A percentile compares a stretch with the other conserved stretches of the same genome.
These are phyloP conservation scores for Thripadectes ignobilis DNA, from an alignment of 2,797 vertebrate genomes.

Conservation along the genomic window DNA sequence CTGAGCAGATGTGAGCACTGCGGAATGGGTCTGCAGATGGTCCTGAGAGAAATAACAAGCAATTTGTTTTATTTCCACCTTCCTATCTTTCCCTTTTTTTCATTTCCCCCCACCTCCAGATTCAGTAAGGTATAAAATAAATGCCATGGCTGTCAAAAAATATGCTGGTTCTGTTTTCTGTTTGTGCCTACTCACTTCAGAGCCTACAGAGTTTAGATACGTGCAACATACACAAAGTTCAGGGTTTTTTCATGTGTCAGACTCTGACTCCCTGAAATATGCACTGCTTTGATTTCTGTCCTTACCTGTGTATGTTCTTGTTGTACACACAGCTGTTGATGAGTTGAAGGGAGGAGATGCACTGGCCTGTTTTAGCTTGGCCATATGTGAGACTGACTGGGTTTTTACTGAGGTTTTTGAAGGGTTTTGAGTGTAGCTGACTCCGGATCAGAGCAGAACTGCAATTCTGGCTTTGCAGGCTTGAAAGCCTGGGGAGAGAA, in stretches of 20 bases:
- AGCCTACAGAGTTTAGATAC: not conserved
- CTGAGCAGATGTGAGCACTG: not conserved
- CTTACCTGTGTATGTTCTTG: not conserved
- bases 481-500: not conserved
- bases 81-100: not conserved
- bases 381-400: not conserved
- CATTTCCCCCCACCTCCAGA: fast-evolving
- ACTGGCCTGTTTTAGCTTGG: not conserved
- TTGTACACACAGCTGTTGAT: not conserved
- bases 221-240: not conserved
- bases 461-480: not conserved
- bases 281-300: not conserved
- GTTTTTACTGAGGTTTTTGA: not conserved
- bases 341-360: not conserved
- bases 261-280: not conserved
- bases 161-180: not conserved
- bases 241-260: not conserved
- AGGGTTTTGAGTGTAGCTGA: not conserved
- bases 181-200: not conserved
- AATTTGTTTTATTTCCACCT: not conserved
- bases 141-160: not conserved
- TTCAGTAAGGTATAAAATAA: not conserved
- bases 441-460: not conserved
- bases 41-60: not conserved
- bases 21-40: not conserved